Conservation (phyloP, 1,140 invertebrate genomes). For the Diplogasteroides magnus region DNA sequence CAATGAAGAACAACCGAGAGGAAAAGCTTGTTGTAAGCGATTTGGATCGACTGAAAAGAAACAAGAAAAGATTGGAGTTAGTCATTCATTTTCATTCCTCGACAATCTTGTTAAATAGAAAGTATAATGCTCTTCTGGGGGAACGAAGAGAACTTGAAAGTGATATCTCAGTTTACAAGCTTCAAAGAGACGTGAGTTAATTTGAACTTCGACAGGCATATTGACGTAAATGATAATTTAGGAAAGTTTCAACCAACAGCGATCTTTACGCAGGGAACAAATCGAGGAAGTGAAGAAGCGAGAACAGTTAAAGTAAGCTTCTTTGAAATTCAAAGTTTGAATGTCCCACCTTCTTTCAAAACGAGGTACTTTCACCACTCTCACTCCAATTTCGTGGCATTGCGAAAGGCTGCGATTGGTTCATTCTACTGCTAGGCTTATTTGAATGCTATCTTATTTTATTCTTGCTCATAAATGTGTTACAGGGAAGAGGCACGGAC, state of each 20-base stretch:
- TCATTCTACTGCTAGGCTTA: too few species aligned
- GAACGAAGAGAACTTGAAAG: background rate
- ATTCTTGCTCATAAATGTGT: background rate
- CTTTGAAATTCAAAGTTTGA: too few species aligned
- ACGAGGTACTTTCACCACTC: too few species aligned
- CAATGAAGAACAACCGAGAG: constrained; percentile 5
- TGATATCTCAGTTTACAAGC: background rate
- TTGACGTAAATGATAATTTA: too few species aligned
- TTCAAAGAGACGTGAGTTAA: background rate
- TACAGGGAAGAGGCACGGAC: background rate
- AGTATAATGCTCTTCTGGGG: constrained; percentile 4
- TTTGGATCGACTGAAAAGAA: constrained; percentile 23
- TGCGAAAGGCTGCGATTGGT: too few species aligned
- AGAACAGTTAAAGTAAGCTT: too few species aligned
- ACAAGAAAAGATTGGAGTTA: constrained; percentile 21
- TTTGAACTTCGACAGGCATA: background rate
- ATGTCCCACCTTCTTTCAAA: too few species aligned
- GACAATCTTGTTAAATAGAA: background rate
- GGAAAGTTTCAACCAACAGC: too few species aligned
- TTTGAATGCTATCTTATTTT: background rate
- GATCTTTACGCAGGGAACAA: too few species aligned
- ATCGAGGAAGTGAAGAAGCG: too few species aligned
- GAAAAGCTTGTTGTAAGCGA: constrained; percentile 20
- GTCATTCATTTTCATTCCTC: background rate
- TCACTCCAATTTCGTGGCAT: too few species aligned